Base-by-base conservation (phyloP, 2,113 vertebrate genomes). In the Pavo muticus region DNA sequence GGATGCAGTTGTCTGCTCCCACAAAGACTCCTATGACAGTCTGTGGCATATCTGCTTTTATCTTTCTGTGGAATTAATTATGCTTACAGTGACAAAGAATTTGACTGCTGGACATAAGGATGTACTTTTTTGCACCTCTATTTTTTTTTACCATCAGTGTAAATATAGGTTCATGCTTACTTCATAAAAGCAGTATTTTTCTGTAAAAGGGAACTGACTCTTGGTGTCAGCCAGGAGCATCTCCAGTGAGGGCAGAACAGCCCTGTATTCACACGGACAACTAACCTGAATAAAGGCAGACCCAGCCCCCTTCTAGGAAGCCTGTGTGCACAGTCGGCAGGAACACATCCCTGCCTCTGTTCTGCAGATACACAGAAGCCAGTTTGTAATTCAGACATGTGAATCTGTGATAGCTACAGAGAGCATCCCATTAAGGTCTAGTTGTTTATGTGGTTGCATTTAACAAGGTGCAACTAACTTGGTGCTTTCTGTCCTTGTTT, bases 241-340 rank as follows among this genome's bases (percentile, higher is more conserved):
- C 69, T 45, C n/a, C 32, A 30, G 45, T 18, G 23, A 24, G n/a
- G 35, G 21, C 18, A 39, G 11, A 19, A 24, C 27, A 68, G 11
- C 42, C 30, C 0, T 12, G 9, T 35, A 27, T 52, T 52, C 50
- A 59, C 52, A 64, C 27, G 14, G n/a, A 3, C 67, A 52, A 40
- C 11, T 6, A 11, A 14, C 6, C 15, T 45, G 37, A 76, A 48
- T 0, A n/a, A 44, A 35, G 17, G 32, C 42, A 60, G 56, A 21
- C 32, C 24, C 42, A 35, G 56, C 25, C 1, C 1, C 25, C 45
- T 48, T 42, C 68, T 17, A 16, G 0, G 1, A 45, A 40, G 16
- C 23, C 35, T 23, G 57, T 12, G 47, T 2, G 14, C 20, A 30
- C 44, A 24, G 19, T 12, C 35, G n/a, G 47, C 37, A 44, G 7